Conservation (phyloP, 2,113 vertebrate genomes). For the Brevimyrus niger region DNA sequence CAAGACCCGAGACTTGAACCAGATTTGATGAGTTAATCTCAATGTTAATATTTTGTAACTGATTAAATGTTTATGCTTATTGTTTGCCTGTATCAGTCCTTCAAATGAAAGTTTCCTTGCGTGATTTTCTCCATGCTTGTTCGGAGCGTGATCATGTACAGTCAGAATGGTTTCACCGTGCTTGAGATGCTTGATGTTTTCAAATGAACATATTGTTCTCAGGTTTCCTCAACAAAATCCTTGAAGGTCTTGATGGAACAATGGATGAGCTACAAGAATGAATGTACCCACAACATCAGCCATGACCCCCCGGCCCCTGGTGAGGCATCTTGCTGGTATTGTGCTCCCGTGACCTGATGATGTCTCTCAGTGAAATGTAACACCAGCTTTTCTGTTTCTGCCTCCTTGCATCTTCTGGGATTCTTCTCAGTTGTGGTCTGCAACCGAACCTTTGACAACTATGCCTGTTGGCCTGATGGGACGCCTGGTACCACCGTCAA, state of each 20-base stretch:
- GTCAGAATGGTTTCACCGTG: neutral
- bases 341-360: neutral
- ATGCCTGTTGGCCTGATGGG: slow-evolving; percentile 87
- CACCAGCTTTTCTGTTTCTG: neutral
- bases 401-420: neutral
- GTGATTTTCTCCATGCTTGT: neutral
- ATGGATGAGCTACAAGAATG: slow-evolving; percentile 60
- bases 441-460: slow-evolving; percentile 84
- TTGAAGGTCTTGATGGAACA: slow-evolving; percentile 55
- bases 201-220: neutral
- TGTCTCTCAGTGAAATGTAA: neutral
- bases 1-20: neutral
- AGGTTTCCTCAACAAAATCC: slow-evolving; percentile 53
- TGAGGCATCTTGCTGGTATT: slow-evolving; percentile 14
- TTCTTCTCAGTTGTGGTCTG: slow-evolving; percentile 72
- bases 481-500: slow-evolving; percentile 71
- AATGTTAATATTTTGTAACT: neutral
- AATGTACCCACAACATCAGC: slow-evolving; percentile 49
- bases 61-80: neutral
- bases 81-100: neutral
- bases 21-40: neutral
- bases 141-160: too few species aligned
- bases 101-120: neutral
- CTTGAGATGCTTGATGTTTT: neutral
- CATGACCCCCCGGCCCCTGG: slow-evolving; percentile 45